Percentiles rank a stretch among this genome's conserved stretches.
phyloP scores from a whole-genome alignment of 2,113 vertebrate genomes.

The Rhadina sibilatrix region DNA sequence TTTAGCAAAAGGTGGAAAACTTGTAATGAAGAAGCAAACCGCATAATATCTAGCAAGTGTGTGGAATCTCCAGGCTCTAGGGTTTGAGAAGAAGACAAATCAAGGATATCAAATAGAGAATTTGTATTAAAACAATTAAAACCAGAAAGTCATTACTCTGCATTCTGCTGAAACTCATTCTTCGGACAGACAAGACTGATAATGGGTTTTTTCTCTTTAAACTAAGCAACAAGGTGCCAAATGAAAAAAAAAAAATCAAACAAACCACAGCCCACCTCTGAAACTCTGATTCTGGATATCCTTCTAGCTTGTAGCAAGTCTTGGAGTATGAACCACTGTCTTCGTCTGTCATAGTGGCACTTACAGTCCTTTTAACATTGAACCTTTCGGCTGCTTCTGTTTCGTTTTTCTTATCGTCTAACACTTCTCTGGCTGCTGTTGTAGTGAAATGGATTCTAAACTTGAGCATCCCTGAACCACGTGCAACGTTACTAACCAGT shows the following conservation, averaged over 20 bases:
- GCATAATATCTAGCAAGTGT: conserved; percentile 19
- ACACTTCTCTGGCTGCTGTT: conserved; percentile 75
- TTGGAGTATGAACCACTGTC: conserved; percentile 50
- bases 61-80: conserved; percentile 49
- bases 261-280: conserved; percentile 24
- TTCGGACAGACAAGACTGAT: conserved; percentile 39
- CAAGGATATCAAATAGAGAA: conserved; percentile 33
- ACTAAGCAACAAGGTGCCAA: conserved; percentile 46
- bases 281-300: conserved; percentile 40
- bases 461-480: conserved; percentile 63
- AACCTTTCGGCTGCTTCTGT: conserved; percentile 69
- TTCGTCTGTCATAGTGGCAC: conserved; percentile 53
- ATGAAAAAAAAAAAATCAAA: neutral
- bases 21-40: conserved; percentile 42
- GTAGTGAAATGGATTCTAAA: conserved; percentile 77
- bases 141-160: neutral
- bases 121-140: neutral
- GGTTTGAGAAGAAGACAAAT: conserved; percentile 55
- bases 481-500: conserved; percentile 81
- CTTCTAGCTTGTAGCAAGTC: conserved; percentile 45
- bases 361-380: conserved; percentile 71
- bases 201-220: neutral
- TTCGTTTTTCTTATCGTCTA: conserved; percentile 65
- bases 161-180: conserved; percentile 50
- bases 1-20: conserved; percentile 47